phyloP scores from a whole-genome alignment of 2,113 vertebrate genomes.

The Xiphophorus maculatus region DNA sequence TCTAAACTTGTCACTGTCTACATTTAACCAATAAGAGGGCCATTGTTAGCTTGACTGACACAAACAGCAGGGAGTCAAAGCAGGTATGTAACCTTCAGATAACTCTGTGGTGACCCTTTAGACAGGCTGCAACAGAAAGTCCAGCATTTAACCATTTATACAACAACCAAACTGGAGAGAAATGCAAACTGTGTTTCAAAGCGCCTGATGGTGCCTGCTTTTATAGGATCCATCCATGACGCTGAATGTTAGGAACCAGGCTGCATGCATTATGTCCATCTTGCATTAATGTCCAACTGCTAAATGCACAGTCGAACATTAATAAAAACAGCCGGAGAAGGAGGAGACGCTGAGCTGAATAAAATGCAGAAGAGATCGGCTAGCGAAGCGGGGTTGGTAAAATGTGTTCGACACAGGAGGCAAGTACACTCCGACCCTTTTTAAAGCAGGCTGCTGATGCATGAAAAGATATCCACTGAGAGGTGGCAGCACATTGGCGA shows the following conservation, averaged over 20 bases:
- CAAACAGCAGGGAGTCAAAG: slow-evolving; percentile 51
- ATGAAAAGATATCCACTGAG: slow-evolving; percentile 58
- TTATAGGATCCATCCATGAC: neutral
- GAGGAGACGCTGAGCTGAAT: slow-evolving; percentile 59
- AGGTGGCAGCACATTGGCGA: slow-evolving; percentile 24
- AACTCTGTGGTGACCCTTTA: slow-evolving; percentile 32
- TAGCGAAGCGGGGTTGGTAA: slow-evolving; percentile 45
- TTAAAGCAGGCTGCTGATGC: slow-evolving; percentile 66
- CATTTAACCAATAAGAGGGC: slow-evolving; percentile 62
- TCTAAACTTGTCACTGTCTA: slow-evolving; percentile 45
- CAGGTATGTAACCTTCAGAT: slow-evolving; percentile 51
- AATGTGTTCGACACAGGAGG: slow-evolving; percentile 62
- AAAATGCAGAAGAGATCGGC: slow-evolving; percentile 50
- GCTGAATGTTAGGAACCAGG: neutral
- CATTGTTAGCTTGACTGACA: slow-evolving; percentile 73
- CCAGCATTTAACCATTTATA: slow-evolving; percentile 26
- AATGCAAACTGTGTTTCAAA: neutral
- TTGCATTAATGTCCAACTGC: neutral
- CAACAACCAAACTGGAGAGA: too few relatives aligned
- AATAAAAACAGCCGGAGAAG: slow-evolving; percentile 30
- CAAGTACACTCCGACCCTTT: slow-evolving; percentile 50
- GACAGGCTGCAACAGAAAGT: slow-evolving; percentile 35
- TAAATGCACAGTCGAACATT: neutral
- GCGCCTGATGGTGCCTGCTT: neutral
- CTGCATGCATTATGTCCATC: neutral